Evolutionary conservation across 2,797 vertebrate species (phyloP).

Genomic region (Anguilla obscura): DNA sequence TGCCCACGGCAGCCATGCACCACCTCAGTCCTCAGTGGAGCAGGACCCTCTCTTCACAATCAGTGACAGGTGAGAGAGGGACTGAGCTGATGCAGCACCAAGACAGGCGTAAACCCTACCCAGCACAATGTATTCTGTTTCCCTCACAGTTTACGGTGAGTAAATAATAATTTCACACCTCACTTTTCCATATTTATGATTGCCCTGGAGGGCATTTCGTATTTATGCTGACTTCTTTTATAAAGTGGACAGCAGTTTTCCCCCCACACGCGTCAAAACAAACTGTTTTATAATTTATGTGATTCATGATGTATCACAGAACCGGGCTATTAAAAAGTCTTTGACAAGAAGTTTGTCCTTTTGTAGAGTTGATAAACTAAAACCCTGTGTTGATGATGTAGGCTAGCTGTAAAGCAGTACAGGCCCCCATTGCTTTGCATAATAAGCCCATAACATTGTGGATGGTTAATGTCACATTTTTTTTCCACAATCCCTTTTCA

Average conservation of each 20-base stretch:
- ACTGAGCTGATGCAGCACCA: slow-evolving; percentile 41
- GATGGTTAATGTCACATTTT: slow-evolving; percentile 66
- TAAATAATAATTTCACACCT: slow-evolving; percentile 68
- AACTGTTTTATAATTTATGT: slow-evolving; percentile 77
- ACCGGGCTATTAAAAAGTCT: slow-evolving; percentile 55
- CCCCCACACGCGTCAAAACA: slow-evolving; percentile 71
- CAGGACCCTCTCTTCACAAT: slow-evolving; percentile 38
- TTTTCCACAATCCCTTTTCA: slow-evolving; percentile 43
- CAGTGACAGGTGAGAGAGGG: slow-evolving; percentile 49
- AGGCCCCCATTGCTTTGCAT: not conserved
- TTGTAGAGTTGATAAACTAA: slow-evolving; percentile 63
- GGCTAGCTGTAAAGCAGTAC: slow-evolving; percentile 54
- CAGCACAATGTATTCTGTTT: slow-evolving; percentile 43
- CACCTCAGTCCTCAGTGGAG: slow-evolving; percentile 33
- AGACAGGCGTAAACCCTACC: slow-evolving; percentile 42
- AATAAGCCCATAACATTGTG: slow-evolving; percentile 72
- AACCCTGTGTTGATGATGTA: slow-evolving; percentile 72
- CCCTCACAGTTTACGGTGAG: slow-evolving; percentile 50
- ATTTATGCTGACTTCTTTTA: slow-evolving; percentile 73
- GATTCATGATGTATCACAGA: slow-evolving; percentile 71
- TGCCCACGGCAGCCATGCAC: slow-evolving; percentile 35
- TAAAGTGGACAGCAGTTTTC: slow-evolving; percentile 74
- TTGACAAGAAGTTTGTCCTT: slow-evolving; percentile 43
- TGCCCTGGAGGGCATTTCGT: slow-evolving; percentile 67
- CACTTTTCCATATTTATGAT: slow-evolving; percentile 72